Base-by-base conservation (phyloP, 2,113 vertebrate genomes). In the Chascanopsetta lugubris region DNA sequence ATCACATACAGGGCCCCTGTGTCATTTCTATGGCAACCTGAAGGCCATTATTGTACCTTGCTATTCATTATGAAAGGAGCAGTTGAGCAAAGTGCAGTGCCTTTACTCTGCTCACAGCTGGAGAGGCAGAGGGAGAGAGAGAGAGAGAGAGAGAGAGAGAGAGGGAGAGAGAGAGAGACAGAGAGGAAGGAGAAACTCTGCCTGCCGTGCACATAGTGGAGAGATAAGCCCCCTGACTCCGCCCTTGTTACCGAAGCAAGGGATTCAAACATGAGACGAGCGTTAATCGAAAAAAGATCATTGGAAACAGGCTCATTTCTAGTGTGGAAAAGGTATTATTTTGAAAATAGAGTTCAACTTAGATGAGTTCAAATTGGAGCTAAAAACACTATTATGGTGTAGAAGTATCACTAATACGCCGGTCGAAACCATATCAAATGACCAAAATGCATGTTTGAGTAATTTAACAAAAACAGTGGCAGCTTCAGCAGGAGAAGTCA, bases 41-140 rank as follows among this genome's bases (percentile, higher is more conserved):
- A 93, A 89, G 94, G 93, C 94, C 93, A 98, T 98, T 98, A 97
- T 96, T 92, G 89, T 94, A 97, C 95, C 94, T 97, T 96, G 95
- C 95, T 94, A 97, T 98, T 99, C 96, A 97, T 97, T 94, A 95
- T 95, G 93, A 96, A 96, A 94, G 93, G 94, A 94, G 93, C 94
- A 94, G 93, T 94, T 92, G 89, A 92, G 93, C 72, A 69, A 56
- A 64, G 67, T 71, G 42, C 2, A 13, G 47, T 48, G 66, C 59
- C 71, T 75, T 87, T 79, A 73, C 61, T 29, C 62, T 45, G 58
- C 61, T 79, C 65, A 78, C 75, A 81, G 79, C 49, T 64, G 46
- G 62, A 15, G 48, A 77, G 81, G 81, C 46, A 75, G 50, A 60
- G 58, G 59, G 32, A 68, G 76, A 50, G 57, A 53, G 64, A 63